Evolutionary conservation across 2,797 vertebrate genomes (phyloP).

Genomic region (Aplochiton taeniatus): DNA sequence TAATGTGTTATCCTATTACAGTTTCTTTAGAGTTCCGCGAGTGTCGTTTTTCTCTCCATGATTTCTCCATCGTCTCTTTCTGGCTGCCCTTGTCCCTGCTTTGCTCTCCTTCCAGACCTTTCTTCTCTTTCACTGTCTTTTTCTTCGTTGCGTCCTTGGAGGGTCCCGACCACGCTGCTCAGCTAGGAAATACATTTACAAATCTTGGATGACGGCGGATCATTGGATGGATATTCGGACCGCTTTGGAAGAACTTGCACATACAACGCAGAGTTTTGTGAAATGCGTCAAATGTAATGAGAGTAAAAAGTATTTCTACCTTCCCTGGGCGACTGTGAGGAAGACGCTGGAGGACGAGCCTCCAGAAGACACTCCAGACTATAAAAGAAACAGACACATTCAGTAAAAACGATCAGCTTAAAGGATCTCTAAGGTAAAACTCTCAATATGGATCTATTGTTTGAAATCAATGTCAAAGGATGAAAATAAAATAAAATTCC

Average conservation of each 20-base stretch:
- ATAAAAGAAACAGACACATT: slow-evolving; percentile 31
- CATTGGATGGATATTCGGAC: too few relatives aligned
- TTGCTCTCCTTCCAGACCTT: slow-evolving; percentile 12
- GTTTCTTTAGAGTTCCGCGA: neutral
- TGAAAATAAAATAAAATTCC: too few relatives aligned
- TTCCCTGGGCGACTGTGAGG: slow-evolving; percentile 21
- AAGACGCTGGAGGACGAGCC: slow-evolving; percentile 20
- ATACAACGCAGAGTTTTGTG: too few relatives aligned
- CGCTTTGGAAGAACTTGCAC: too few relatives aligned
- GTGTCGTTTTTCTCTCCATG: slow-evolving; percentile 1
- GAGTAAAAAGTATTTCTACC: slow-evolving; percentile 42
- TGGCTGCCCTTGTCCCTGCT: slow-evolving; percentile 36
- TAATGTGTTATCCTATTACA: neutral
- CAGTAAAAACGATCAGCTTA: neutral
- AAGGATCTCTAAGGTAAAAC: too few relatives aligned
- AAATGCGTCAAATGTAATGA: neutral
- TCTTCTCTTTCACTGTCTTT: slow-evolving; percentile 32
- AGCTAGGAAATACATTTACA: slow-evolving; percentile 37
- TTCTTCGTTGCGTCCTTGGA: slow-evolving; percentile 33
- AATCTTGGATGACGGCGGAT: too few relatives aligned
- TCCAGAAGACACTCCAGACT: slow-evolving; percentile 54
- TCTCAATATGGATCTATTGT: too few relatives aligned
- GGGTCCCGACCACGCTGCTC: slow-evolving; percentile 47
- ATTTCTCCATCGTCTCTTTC: slow-evolving; percentile 53
- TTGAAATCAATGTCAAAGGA: too few relatives aligned